phyloP scores from a whole-genome alignment of 2,797 vertebrate genomes.

The Thamnophis elegans region DNA sequence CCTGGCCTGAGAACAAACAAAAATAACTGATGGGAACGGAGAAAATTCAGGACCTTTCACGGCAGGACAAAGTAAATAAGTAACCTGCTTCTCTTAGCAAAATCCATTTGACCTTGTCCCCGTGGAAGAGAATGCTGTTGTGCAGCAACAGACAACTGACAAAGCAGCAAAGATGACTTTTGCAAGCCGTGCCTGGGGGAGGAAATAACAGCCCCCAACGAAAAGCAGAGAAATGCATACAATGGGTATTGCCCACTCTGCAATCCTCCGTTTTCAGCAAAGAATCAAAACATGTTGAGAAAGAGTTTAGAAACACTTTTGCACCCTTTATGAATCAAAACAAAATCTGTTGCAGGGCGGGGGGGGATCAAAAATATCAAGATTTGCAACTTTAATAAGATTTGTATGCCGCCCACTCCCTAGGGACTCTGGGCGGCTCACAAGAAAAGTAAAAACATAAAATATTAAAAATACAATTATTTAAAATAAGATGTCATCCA shows the following conservation, averaged over 20 bases:
- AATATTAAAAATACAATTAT: no score
- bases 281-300: not conserved
- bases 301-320: not conserved
- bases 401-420: no score
- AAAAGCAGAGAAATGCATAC: not conserved
- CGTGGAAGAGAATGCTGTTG: not conserved
- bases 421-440: no score
- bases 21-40: not conserved
- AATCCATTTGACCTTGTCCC: slow-evolving; percentile 23
- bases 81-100: slow-evolving; percentile 15
- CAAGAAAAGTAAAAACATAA: no score
- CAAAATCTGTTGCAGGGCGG: not conserved
- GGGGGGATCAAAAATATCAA: not conserved
- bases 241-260: not conserved
- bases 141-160: not conserved
- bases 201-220: not conserved
- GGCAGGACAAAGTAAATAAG: slow-evolving; percentile 17
- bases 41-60: slow-evolving; percentile 23
- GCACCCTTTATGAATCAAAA: not conserved
- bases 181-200: not conserved
- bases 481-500: no score
- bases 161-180: not conserved
- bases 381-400: no score
- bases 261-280: not conserved
- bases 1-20: not conserved